Conservation (phyloP, 1,140 invertebrate species). For the Bradysia coprophila region DNA sequence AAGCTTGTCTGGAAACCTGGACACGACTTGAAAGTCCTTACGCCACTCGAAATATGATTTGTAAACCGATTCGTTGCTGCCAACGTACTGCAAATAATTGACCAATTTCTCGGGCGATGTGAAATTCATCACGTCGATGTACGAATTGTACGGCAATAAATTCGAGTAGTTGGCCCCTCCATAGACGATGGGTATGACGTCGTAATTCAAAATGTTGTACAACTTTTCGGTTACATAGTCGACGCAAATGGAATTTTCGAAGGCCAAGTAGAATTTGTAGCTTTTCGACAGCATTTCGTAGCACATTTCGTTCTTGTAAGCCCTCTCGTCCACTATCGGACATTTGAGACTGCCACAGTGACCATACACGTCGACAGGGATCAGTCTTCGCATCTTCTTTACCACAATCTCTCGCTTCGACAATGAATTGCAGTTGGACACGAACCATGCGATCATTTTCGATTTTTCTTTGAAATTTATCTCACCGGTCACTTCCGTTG, state of each 20-base stretch:
- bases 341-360: no score
- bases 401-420: slow-evolving; percentile 29
- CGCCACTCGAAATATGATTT: slow-evolving; percentile 33
- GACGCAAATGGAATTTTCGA: slow-evolving; percentile 28
- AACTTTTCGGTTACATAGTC: slow-evolving; percentile 33
- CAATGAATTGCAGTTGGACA: slow-evolving; percentile 29
- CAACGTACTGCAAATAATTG: slow-evolving; percentile 25
- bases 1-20: no score
- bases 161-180: slow-evolving; percentile 27
- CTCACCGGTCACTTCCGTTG: slow-evolving; percentile 11
- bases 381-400: no score
- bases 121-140: slow-evolving; percentile 30
- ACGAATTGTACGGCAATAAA: slow-evolving; percentile 30
- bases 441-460: slow-evolving; percentile 29
- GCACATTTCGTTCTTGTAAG: no score
- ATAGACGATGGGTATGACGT: slow-evolving; percentile 29
- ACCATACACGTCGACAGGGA: no score
- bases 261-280: slow-evolving; percentile 33
- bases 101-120: slow-evolving; percentile 26
- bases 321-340: no score
- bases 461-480: slow-evolving; percentile 8
- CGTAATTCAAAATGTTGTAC: slow-evolving; percentile 13
- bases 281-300: no score
- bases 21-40: slow-evolving; percentile 17
- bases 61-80: slow-evolving; percentile 21